A percentile compares a stretch with the other conserved stretches of the same genome.
These are phyloP conservation scores for Nephrocerus scutellatus DNA, from an alignment of 2,888 invertebrate genomes.

Conservation along the genomic window DNA sequence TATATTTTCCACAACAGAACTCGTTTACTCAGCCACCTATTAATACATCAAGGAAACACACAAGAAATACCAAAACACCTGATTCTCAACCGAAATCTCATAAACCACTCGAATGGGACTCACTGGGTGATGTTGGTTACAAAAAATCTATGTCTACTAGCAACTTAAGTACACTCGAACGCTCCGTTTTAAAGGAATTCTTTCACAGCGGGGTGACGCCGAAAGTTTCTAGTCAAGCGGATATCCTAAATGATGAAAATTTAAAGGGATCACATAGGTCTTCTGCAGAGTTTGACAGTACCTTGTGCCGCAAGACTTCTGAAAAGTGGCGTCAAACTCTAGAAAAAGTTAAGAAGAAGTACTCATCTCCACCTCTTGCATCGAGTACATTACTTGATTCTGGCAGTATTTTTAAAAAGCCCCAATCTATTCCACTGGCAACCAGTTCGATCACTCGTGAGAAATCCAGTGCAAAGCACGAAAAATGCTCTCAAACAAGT, in stretches of 20 bases:
- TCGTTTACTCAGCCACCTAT: too few relatives aligned
- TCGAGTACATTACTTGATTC: not conserved
- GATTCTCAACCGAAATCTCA: conserved; percentile 67
- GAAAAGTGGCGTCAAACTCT: conserved; percentile 24
- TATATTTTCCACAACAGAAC: too few relatives aligned
- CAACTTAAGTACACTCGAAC: conserved; percentile 40
- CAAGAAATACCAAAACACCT: conserved; percentile 56
- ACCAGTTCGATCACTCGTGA: conserved; percentile 8
- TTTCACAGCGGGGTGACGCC: conserved; percentile 26
- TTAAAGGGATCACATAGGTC: not conserved
- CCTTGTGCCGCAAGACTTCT: not conserved
- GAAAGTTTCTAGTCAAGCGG: conserved; percentile 9
- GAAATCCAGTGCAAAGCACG: conserved; percentile 16
- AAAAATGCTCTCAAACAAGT: conserved; percentile 30
- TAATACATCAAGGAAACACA: too few relatives aligned
- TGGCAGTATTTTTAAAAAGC: too few relatives aligned
- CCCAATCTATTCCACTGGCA: too few relatives aligned
- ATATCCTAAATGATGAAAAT: too few relatives aligned
- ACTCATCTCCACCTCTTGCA: conserved; percentile 10
- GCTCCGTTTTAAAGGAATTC: conserved; percentile 37
- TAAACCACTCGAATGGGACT: conserved; percentile 79
- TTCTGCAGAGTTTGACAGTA: not conserved
- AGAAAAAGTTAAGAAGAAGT: conserved; percentile 23
- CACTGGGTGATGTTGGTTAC: conserved; percentile 80
- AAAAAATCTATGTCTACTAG: conserved; percentile 54